Conservation (phyloP, 35 echinoderm and acorn worm genomes). For the Strongylocentrotus purpuratus region DNA sequence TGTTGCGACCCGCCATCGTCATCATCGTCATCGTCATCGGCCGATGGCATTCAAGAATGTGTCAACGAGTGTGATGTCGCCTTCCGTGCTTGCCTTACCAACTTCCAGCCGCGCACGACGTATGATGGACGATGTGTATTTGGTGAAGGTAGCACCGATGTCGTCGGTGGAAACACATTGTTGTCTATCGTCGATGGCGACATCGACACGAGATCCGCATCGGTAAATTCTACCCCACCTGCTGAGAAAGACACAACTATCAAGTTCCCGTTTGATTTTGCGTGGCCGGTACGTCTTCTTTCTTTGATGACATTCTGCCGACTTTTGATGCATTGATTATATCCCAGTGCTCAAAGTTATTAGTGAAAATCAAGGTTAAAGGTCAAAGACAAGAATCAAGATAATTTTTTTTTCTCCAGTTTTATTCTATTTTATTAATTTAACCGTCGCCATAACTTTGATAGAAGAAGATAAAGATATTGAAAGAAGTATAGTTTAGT, state of each 20-base stretch:
- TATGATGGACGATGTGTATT: constrained; percentile 71
- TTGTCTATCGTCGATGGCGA: constrained; percentile 14
- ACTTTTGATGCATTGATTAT: not conserved
- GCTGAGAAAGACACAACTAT: not conserved
- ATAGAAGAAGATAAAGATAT: too few relatives aligned
- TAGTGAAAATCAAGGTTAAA: not conserved
- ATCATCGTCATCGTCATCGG: constrained; percentile 23
- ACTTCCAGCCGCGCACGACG: constrained; percentile 68
- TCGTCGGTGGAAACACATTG: constrained; percentile 60
- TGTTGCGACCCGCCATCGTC: constrained; percentile 66
- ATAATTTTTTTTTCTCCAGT: too few relatives aligned
- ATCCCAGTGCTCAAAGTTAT: not conserved
- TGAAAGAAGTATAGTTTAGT: too few relatives aligned
- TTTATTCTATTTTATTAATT: too few relatives aligned
- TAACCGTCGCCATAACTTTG: too few relatives aligned
- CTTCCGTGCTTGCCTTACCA: constrained; percentile 76
- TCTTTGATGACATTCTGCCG: not conserved
- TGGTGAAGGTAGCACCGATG: constrained; percentile 57
- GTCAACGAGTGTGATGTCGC: constrained; percentile 59
- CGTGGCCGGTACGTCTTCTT: constrained; percentile 67
- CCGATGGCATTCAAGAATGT: constrained; percentile 45
- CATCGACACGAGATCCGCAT: not conserved
- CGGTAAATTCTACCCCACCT: not conserved
- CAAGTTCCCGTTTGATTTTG: constrained; percentile 71
- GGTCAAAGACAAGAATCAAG: not conserved